phyloP scores from a whole-genome alignment of 1,140 invertebrate genomes.

The Ylistrum balloti region DNA sequence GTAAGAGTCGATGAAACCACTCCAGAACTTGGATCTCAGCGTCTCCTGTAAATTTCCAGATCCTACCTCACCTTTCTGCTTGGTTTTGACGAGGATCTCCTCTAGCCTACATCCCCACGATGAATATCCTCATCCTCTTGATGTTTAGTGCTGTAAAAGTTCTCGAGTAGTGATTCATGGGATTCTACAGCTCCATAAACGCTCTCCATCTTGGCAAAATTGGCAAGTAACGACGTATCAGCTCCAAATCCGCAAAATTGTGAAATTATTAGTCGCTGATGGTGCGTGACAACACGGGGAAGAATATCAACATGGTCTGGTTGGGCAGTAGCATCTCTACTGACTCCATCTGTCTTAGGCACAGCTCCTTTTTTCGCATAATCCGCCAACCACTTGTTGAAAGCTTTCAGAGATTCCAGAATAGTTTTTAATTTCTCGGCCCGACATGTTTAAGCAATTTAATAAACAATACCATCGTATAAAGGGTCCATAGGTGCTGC shows the following conservation, averaged over 20 bases:
- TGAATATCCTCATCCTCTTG: conserved; percentile 42
- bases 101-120: conserved; percentile 55
- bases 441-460: too few relatives aligned
- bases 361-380: neutral
- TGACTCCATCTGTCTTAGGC: neutral
- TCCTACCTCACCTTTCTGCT: conserved; percentile 16
- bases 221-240: neutral
- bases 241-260: conserved; percentile 42
- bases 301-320: neutral
- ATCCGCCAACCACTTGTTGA: neutral
- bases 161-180: conserved; percentile 44
- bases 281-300: too few relatives aligned
- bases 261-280: neutral
- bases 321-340: neutral
- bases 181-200: conserved; percentile 51
- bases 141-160: conserved; percentile 60
- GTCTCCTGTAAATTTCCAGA: neutral
- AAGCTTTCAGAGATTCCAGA: neutral
- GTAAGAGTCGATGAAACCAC: conserved; percentile 26
- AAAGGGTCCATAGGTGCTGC: too few relatives aligned
- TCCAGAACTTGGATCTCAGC: neutral
- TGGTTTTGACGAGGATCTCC: conserved; percentile 50
- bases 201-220: conserved; percentile 55
- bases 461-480: too few relatives aligned
- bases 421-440: too few relatives aligned